Conservation (phyloP, 1,140 invertebrate species). For the Drosophila sp. region DNA sequence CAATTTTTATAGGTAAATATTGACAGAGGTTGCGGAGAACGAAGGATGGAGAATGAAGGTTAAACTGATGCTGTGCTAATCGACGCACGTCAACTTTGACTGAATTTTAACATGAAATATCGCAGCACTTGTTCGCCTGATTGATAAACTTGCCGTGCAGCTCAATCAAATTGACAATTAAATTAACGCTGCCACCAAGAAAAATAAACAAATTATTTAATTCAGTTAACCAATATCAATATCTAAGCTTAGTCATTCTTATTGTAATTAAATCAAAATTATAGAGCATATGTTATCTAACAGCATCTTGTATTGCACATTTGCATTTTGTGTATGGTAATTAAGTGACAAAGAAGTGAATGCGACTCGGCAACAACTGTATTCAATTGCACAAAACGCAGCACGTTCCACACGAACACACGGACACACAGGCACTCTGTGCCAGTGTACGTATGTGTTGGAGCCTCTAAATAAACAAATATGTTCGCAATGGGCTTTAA, state of each 20-base stretch:
- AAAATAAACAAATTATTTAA: neutral
- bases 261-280: conserved; percentile 23
- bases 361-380: conserved; percentile 38
- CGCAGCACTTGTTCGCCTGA: conserved; percentile 31
- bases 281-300: conserved; percentile 1
- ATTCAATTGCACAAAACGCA: conserved; percentile 29
- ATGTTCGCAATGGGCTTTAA: conserved; percentile 59
- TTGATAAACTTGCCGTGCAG: conserved; percentile 55
- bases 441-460: conserved; percentile 7
- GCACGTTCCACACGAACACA: conserved; percentile 29
- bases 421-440: neutral
- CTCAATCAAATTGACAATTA: conserved; percentile 38
- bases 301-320: conserved; percentile 30
- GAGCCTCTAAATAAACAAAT: conserved; percentile 60
- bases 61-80: conserved; percentile 55
- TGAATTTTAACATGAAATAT: conserved; percentile 61
- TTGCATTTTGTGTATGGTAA: conserved; percentile 47
- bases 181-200: neutral
- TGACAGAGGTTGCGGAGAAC: conserved; percentile 14
- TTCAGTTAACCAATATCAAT: neutral
- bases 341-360: conserved; percentile 53
- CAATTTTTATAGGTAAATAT: conserved; percentile 76
- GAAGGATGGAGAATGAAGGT: neutral
- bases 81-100: conserved; percentile 70
- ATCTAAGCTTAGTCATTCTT: neutral